Evolutionary conservation across 1,140 invertebrate genomes (phyloP).

Genomic region (Drosophila rhopaloa): DNA sequence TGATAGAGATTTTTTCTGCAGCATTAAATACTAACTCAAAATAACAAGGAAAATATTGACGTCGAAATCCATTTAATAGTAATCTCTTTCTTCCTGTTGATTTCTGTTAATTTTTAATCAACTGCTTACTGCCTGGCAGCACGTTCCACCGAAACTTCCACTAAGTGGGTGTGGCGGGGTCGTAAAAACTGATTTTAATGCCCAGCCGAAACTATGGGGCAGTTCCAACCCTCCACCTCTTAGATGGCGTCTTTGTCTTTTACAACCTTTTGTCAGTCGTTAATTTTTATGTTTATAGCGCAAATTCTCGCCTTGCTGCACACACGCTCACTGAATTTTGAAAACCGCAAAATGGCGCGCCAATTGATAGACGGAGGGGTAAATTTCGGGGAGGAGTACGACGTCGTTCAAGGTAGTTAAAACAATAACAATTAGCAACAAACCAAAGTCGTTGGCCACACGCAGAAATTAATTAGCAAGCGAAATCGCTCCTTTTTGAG

Average conservation of each 20-base stretch:
- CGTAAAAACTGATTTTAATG: constrained; percentile 83
- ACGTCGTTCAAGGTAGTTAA: constrained; percentile 68
- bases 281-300: constrained; percentile 84
- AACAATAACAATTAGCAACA: constrained; percentile 81
- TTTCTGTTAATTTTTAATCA: constrained; percentile 78
- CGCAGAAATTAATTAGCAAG: constrained; percentile 76
- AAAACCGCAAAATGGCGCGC: constrained; percentile 63
- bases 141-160: constrained; percentile 42
- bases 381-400: neutral
- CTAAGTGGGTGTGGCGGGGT: constrained; percentile 60
- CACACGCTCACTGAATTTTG: constrained; percentile 62
- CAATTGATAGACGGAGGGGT: constrained; percentile 18
- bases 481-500: constrained; percentile 29
- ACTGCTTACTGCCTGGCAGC: constrained; percentile 33
- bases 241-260: constrained; percentile 67
- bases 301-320: constrained; percentile 80
- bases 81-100: constrained; percentile 8
- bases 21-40: too few relatives aligned
- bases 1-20: too few relatives aligned
- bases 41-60: too few relatives aligned
- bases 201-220: constrained; percentile 34
- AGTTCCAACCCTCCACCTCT: constrained; percentile 1
- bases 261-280: constrained; percentile 80
- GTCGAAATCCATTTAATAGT: too few relatives aligned
- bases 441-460: constrained; percentile 71